Evolutionary conservation across 2,888 invertebrate species (phyloP).

Genomic region (Dryadula phaetusa): DNA sequence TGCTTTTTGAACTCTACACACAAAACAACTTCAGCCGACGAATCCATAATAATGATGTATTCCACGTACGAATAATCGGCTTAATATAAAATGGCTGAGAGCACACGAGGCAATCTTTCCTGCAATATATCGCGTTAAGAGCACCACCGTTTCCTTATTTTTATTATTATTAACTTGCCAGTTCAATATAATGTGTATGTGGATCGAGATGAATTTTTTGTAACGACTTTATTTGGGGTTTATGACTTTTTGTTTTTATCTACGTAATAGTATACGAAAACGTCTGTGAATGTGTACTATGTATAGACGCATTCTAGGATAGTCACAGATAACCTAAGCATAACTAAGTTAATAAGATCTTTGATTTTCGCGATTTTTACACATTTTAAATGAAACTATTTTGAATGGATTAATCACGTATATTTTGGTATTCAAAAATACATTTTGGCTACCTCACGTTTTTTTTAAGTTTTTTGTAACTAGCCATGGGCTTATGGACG

Average conservation of each 20-base stretch:
- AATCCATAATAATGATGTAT: slow-evolving; percentile 23
- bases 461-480: no score
- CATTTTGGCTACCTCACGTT: no score
- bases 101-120: slow-evolving; percentile 28
- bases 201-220: not conserved
- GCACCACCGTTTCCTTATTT: slow-evolving; percentile 22
- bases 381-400: no score
- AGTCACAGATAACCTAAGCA: no score
- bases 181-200: slow-evolving; percentile 1
- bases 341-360: no score
- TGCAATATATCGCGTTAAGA: slow-evolving; percentile 26
- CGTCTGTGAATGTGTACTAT: not conserved
- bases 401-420: no score
- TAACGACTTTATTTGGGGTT: slow-evolving; percentile 15
- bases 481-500: no score
- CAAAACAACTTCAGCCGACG: slow-evolving; percentile 4
- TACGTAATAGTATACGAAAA: not conserved
- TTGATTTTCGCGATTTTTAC: no score
- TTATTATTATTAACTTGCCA: slow-evolving; percentile 19
- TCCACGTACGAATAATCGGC: slow-evolving; percentile 17
- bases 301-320: no score
- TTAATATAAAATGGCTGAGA: slow-evolving; percentile 28
- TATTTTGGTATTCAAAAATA: no score
- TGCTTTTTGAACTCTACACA: no score
- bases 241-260: not conserved